A percentile compares a stretch with the other conserved stretches of the same genome.
Conservation (phyloP, 1,140 invertebrate species). For the Drosophila pachea region DNA sequence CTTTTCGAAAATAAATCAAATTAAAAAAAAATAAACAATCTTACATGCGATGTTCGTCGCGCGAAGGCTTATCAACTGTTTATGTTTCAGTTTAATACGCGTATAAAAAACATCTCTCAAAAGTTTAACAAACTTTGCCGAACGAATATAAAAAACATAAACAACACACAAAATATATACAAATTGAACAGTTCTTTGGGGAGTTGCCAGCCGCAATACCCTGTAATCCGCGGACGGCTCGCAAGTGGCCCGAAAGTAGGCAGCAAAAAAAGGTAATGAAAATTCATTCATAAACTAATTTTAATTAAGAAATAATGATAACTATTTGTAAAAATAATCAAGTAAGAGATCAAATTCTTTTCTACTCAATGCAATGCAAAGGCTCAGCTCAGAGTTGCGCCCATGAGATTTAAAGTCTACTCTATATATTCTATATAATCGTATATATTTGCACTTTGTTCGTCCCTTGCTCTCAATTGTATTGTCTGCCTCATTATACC, state of each 20-base stretch:
- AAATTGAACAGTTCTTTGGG: not conserved
- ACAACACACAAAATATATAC: not conserved
- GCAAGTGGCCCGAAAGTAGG: constrained; percentile 2
- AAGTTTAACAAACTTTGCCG: constrained; percentile 11
- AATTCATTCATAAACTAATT: too few relatives aligned
- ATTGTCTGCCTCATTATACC: constrained; percentile 7
- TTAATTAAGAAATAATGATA: too few relatives aligned
- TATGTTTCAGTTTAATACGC: not conserved
- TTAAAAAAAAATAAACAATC: too few relatives aligned
- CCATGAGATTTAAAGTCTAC: not conserved
- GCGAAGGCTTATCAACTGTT: not conserved
- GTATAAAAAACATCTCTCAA: not conserved
- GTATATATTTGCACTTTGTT: not conserved
- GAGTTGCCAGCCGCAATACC: not conserved
- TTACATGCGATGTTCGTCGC: too few relatives aligned
- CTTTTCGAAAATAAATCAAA: not conserved
- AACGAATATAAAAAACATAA: not conserved
- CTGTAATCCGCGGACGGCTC: not conserved
- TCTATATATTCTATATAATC: not conserved
- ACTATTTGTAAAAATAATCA: too few relatives aligned
- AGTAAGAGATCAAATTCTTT: too few relatives aligned
- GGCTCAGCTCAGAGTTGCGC: too few relatives aligned
- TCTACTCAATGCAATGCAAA: too few relatives aligned
- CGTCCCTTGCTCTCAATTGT: not conserved
- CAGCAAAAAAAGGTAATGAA: not conserved